phyloP scores from a whole-genome alignment of 2,113 vertebrate species.

The Tor tambroides region DNA sequence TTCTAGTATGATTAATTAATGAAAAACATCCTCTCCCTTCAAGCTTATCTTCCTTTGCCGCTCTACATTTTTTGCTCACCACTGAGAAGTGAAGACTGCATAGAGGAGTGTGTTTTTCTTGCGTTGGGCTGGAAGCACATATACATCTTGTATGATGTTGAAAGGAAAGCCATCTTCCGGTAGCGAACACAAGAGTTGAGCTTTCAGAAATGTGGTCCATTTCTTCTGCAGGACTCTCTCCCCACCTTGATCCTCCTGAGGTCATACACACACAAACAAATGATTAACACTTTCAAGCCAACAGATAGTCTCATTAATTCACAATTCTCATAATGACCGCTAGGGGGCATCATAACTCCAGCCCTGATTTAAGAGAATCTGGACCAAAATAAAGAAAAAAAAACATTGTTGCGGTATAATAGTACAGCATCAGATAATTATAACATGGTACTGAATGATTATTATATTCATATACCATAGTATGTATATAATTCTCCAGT shows the following conservation, averaged over 20 bases:
- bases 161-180: conserved; percentile 93
- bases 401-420: no score
- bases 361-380: background rate
- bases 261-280: background rate
- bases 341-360: conserved; percentile 18
- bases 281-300: background rate
- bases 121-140: conserved; percentile 82
- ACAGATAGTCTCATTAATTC: background rate
- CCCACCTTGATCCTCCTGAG: conserved; percentile 90
- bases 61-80: conserved; percentile 72
- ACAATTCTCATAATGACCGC: background rate
- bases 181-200: conserved; percentile 89
- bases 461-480: no score
- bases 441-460: no score
- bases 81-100: conserved; percentile 94
- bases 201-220: conserved; percentile 96
- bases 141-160: conserved; percentile 94
- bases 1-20: background rate
- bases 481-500: no score
- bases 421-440: no score
- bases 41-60: background rate
- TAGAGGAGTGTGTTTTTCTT: conserved; percentile 87
- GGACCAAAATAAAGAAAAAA: no score
- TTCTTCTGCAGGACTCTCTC: conserved; percentile 95
- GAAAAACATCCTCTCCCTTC: background rate